Evolutionary conservation across 2,888 invertebrate species (phyloP), one percentile per base, ranked within the genome.

Genomic region (Pseudococcus viburni): DNA sequence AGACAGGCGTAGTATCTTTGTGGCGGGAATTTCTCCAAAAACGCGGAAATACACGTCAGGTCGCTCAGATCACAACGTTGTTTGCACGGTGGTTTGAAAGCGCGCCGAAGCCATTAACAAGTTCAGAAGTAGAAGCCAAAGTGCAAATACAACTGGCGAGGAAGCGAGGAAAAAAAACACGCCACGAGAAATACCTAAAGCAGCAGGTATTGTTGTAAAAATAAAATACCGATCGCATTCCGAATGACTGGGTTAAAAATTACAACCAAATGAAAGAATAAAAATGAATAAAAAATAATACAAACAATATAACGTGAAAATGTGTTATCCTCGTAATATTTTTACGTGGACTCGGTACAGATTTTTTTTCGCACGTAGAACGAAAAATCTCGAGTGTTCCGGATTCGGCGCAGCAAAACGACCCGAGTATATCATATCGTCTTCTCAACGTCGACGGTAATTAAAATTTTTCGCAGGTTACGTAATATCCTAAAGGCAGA

Each of bases 151-250:
- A 0, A 22, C 9, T 22, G 64, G 64, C 55, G 5, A 22, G 64
- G 64, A 64, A 64, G 64, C 22, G 12, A 64, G 9, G 19, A 11
- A 64, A 22, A 64, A 64, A 64, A 64, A 64, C 19, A 9, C 64
- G 64, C 15, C 1, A 22, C 64, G 4, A 64, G 64, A 64, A 22
- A 64, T 64, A 64, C 22, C 64, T 22, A 22, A 22, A 64, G 11
- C 64, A 9, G 22, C 39, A 9, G 17, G 33, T 33, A 73, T 73
- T 73, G 73, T 73, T 73, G 9, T 64, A 64, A 64, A 64, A 39
- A 73, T 39, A 33, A 73, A 73, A 73, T 73, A 73, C 15, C 73
- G 73, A 73, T 73, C 73, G 73, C 73, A 73, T 73, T 73, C 73
- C 73, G 33, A 73, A 73, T 73, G 73, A 73, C 73, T 33, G 73